Evolutionary conservation across 2,113 vertebrate genomes (phyloP).

Genomic region (Dryoscopus gambensis): DNA sequence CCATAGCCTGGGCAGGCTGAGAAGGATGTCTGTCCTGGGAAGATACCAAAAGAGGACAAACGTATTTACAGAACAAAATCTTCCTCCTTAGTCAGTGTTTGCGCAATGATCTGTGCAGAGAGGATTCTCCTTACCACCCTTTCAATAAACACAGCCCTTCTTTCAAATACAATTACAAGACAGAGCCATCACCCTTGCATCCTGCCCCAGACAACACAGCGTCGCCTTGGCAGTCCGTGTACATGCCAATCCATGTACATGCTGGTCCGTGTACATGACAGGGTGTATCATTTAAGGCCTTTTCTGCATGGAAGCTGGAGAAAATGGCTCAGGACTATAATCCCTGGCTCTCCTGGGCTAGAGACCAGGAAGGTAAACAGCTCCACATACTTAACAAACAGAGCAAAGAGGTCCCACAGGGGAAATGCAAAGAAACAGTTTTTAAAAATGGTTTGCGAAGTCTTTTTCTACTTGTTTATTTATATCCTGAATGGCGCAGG

Average conservation of each 20-base stretch:
- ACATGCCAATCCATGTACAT: rapidly evolving
- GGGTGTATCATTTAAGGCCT: background rate
- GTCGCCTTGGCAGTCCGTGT: rapidly evolving
- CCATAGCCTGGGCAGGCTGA: background rate
- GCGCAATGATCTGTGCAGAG: background rate
- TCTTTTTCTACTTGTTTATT: background rate
- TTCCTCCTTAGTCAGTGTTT: background rate
- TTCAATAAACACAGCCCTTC: background rate
- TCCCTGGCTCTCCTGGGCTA: background rate
- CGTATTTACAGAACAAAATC: background rate
- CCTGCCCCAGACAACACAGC: background rate
- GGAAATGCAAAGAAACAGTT: background rate
- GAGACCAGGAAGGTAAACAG: background rate
- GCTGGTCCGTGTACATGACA: rapidly evolving
- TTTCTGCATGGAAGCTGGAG: background rate
- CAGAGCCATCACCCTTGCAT: background rate
- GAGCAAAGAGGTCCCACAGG: background rate
- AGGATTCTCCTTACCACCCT: background rate
- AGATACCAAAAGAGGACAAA: background rate
- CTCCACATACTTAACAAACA: background rate
- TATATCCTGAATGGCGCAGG: background rate
- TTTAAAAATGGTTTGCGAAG: background rate
- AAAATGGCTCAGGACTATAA: background rate
- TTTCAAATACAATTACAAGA: background rate
- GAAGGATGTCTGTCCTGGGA: background rate